Conservation (phyloP, 2,888 invertebrate species). For the Seira musarum region DNA sequence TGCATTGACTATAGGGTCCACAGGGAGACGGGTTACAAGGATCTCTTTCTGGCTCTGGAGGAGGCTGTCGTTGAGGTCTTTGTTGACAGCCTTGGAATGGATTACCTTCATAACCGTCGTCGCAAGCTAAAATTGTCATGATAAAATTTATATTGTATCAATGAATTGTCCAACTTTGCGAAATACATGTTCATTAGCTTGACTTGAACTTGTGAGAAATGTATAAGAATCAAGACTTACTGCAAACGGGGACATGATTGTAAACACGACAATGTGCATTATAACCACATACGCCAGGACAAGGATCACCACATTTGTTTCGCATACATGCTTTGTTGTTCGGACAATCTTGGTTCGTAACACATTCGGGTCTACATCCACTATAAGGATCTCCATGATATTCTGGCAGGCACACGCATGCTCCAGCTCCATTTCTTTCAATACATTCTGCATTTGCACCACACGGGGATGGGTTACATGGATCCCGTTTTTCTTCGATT, state of each 20-base stretch:
- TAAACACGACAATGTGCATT: constrained; percentile 79
- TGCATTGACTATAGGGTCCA: constrained; percentile 76
- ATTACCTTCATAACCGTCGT: constrained; percentile 80
- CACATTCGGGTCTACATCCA: constrained; percentile 83
- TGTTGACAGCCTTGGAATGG: constrained; percentile 77
- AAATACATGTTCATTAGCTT: too few relatives aligned
- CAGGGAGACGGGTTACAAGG: constrained; percentile 70
- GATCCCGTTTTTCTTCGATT: constrained; percentile 16
- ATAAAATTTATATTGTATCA: too few relatives aligned
- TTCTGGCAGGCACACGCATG: constrained; percentile 60
- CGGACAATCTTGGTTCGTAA: constrained; percentile 73
- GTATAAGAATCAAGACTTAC: too few relatives aligned
- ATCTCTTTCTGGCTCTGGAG: constrained; percentile 45
- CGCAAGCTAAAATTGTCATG: too few relatives aligned
- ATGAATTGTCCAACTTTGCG: too few relatives aligned
- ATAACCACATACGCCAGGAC: constrained; percentile 73
- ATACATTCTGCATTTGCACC: constrained; percentile 57
- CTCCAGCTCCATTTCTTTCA: constrained; percentile 52
- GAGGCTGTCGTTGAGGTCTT: constrained; percentile 32
- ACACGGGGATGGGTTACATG: constrained; percentile 62
- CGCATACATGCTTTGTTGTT: constrained; percentile 71
- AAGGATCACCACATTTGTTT: constrained; percentile 71
- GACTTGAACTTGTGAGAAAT: too few relatives aligned
- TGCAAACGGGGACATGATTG: constrained; percentile 83
- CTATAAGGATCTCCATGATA: constrained; percentile 82